Evolutionary conservation across 2,113 vertebrate genomes (phyloP), one percentile per base, ranked within the genome.

Genomic region (Axis porcinus): DNA sequence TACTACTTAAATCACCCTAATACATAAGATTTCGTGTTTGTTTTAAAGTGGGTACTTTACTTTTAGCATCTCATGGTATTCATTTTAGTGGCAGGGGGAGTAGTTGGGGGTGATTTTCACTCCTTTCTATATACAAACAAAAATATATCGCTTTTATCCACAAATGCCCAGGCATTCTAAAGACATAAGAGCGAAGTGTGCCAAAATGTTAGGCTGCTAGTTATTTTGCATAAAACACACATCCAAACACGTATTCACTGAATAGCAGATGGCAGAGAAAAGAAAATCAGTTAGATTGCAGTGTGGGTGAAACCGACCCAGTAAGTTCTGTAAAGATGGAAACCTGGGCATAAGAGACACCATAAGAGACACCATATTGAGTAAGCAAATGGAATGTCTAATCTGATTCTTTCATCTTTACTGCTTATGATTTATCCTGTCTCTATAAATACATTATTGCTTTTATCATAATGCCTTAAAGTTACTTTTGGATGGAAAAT

Each of bases 231-330:
- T 94, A 97, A 97, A 94, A 94, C 60, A 84, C 60, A 96, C 67
- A 95, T 86, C 57, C 33, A 95, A 85, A 96, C 55, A 94, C 25
- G 47, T 88, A 95, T 95, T 95, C 98, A 89, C 93, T 92, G 64
- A 93, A 95, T 12, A 97, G 60, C 96, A 98, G 96, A 97, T 95
- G 96, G 97, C 55, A 95, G 82, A 95, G 76, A 86, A 97, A 94
- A 95, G 95, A 96, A 97, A 97, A 97, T 94, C 47, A 74, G 58
- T 96, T 87, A 95, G 91, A 93, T 23, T 96, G 45, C 55, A 97
- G 91, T 70, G 70, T 95, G 95, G 79, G 58, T 98, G 93, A 98
- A 90, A 97, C 43, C 95, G 60, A 92, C 8, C 21, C 90, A 90
- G 1, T 91, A 97, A 95, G 67, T 92, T 93, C 92, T 93, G 27